Evolutionary conservation across 2,888 invertebrate genomes (phyloP).

Genomic region (Dryococelus australis): DNA sequence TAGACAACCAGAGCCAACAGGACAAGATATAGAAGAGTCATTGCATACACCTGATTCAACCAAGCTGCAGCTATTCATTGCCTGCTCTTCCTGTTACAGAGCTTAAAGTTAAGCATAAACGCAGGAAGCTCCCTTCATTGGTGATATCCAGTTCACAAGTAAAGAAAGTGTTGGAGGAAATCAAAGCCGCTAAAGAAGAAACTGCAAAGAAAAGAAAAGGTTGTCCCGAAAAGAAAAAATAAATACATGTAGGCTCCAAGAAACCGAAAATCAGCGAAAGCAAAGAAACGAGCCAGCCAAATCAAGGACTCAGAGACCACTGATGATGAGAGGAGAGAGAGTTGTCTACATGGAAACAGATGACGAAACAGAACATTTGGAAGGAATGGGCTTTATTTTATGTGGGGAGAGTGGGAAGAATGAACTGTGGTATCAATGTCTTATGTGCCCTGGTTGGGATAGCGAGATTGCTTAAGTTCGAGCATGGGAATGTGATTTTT

Average conservation of each 20-base stretch:
- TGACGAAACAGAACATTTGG: not conserved
- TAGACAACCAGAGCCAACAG: not conserved
- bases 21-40: not conserved
- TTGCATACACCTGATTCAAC: not conserved
- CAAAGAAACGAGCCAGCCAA: not conserved
- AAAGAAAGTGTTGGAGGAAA: not conserved
- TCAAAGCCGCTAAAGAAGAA: not conserved
- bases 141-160: not conserved
- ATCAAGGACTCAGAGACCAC: not conserved
- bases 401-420: not conserved
- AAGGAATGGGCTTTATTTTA: not conserved
- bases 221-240: not conserved
- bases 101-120: not conserved
- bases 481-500: not conserved
- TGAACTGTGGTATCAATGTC: not conserved
- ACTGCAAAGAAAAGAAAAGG: not conserved
- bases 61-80: not conserved
- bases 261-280: not conserved
- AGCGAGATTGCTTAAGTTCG: not conserved
- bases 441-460: not conserved
- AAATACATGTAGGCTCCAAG: not conserved
- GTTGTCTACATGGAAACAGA: constrained; percentile 1
- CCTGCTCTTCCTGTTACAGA: not conserved
- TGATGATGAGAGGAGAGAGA: not conserved
- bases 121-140: not conserved